Conservation (phyloP, 2,113 vertebrate genomes). For the Dipodomys spectabilis region DNA sequence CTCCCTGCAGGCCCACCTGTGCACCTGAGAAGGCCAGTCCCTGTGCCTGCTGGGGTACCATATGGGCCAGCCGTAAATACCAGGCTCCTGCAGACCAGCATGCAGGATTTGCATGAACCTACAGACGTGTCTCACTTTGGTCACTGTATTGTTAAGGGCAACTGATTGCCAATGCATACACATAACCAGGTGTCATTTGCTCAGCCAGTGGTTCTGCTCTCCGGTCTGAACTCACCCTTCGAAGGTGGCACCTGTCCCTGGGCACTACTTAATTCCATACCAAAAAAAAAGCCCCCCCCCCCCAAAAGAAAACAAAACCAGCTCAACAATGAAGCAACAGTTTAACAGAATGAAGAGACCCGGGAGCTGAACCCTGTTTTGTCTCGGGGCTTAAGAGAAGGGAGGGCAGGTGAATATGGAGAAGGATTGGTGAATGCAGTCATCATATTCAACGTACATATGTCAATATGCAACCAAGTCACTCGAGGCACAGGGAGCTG, state of each 20-base stretch:
- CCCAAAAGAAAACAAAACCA: not conserved
- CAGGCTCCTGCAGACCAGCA: not conserved
- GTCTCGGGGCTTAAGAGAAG: too few relatives aligned
- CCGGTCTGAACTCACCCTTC: not conserved
- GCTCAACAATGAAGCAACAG: not conserved
- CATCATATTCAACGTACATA: too few relatives aligned
- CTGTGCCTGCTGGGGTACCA: conserved; percentile 44
- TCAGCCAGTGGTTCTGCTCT: not conserved
- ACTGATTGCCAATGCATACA: not conserved
- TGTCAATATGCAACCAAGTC: too few relatives aligned
- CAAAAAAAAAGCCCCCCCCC: too few relatives aligned
- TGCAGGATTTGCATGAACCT: not conserved
- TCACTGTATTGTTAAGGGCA: not conserved
- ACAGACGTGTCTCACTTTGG: not conserved
- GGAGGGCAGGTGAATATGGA: too few relatives aligned
- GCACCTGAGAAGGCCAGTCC: conserved; percentile 2
- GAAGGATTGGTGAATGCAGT: too few relatives aligned
- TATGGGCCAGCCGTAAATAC: not conserved
- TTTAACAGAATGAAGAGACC: too few relatives aligned
- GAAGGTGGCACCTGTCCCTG: not conserved
- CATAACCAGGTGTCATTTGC: not conserved
- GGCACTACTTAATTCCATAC: not conserved
- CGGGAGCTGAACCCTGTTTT: too few relatives aligned
- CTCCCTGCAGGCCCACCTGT: conserved; percentile 8
- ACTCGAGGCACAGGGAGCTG: too few relatives aligned